These are phyloP conservation scores for Chymomyza procnemis DNA, from an alignment of 2,888 invertebrate genomes.

Conservation along the genomic window DNA sequence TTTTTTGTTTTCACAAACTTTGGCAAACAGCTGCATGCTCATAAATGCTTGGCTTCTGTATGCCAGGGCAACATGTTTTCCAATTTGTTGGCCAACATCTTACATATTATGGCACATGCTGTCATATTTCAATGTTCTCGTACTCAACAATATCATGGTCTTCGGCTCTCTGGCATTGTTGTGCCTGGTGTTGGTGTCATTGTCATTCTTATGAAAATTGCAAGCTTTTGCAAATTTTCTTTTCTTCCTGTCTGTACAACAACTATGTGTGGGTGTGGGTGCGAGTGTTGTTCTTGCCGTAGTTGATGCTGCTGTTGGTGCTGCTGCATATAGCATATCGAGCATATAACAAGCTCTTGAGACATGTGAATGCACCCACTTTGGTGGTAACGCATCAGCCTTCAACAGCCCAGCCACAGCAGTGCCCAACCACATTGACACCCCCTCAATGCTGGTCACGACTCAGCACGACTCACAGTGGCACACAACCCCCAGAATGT, in stretches of 20 bases:
- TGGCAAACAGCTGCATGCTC: slow-evolving; percentile 9
- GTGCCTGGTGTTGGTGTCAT: not conserved
- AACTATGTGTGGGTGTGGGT: slow-evolving; percentile 38
- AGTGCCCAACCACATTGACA: not conserved
- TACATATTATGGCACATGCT: not conserved
- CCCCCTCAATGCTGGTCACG: not conserved
- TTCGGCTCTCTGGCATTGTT: not conserved
- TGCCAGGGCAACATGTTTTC: not conserved
- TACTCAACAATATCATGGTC: not conserved
- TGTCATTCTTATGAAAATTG: slow-evolving; percentile 49
- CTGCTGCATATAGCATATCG: slow-evolving; percentile 52
- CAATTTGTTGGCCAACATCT: not conserved
- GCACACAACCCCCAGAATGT: not conserved
- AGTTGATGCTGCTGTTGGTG: slow-evolving; percentile 22
- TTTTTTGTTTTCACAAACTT: too few relatives aligned
- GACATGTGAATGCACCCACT: slow-evolving; percentile 78
- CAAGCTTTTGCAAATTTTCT: slow-evolving; percentile 65
- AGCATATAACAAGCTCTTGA: slow-evolving; percentile 78
- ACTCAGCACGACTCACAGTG: not conserved
- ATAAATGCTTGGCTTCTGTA: not conserved
- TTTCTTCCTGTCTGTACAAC: slow-evolving; percentile 68
- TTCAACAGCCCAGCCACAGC: slow-evolving; percentile 15
- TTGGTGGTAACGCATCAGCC: slow-evolving; percentile 65
- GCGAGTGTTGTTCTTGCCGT: slow-evolving; percentile 20
- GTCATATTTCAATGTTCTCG: not conserved